These are phyloP conservation scores for Willisornis vidua DNA, from an alignment of 2,113 vertebrate species.

Conservation along the genomic window DNA sequence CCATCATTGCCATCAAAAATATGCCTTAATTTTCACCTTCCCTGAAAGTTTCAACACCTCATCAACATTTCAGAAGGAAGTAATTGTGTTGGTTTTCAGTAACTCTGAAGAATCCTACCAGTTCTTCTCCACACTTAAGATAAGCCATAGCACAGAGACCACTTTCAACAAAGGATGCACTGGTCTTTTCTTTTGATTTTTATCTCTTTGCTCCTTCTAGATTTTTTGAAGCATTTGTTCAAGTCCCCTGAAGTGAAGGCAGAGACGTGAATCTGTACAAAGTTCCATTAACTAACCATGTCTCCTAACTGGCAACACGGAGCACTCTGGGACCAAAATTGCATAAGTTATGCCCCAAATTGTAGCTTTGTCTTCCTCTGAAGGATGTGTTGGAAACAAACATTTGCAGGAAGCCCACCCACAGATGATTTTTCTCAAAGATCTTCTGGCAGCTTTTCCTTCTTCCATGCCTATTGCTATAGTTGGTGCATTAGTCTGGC, in stretches of 20 bases:
- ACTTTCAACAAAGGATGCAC: constrained; percentile 36
- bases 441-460: neutral
- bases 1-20: constrained; percentile 43
- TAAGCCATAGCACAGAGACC: constrained; percentile 22
- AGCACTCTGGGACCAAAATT: constrained; percentile 1
- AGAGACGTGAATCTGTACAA: neutral
- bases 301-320: neutral
- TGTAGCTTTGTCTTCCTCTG: neutral
- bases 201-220: neutral
- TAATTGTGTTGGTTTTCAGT: constrained; percentile 42
- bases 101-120: constrained; percentile 31
- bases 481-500: neutral
- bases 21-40: constrained; percentile 52
- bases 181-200: constrained; percentile 33
- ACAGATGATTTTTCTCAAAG: neutral
- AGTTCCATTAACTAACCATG: constrained; percentile 18
- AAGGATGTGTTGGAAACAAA: neutral
- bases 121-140: constrained; percentile 43
- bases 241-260: neutral
- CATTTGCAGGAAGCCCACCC: neutral
- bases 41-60: constrained; percentile 49
- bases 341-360: neutral
- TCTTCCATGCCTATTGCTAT: neutral
- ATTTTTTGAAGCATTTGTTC: constrained; percentile 32
- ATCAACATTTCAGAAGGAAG: constrained; percentile 59